A percentile compares a stretch with the other conserved stretches of the same genome.
Conservation (phyloP, 2,113 vertebrate genomes). For the Pitta sordida region DNA sequence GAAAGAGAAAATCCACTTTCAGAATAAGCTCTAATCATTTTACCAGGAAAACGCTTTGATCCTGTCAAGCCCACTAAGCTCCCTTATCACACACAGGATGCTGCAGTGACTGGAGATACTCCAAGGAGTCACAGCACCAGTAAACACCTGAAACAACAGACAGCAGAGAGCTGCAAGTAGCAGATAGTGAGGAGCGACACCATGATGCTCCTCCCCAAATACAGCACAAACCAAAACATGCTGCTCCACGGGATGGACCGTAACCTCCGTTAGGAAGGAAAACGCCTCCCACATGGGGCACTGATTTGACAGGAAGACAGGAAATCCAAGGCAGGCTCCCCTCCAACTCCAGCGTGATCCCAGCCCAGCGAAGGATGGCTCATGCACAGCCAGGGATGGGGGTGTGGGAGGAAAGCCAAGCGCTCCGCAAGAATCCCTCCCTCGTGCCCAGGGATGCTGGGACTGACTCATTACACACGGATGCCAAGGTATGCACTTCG, state of each 20-base stretch:
- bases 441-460: constrained; percentile 49
- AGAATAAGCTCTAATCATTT: constrained; percentile 49
- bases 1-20: constrained; percentile 13
- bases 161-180: neutral
- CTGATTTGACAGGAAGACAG: constrained; percentile 58
- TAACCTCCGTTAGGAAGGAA: constrained; percentile 27
- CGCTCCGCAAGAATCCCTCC: constrained; percentile 12
- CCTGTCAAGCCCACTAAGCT: constrained; percentile 43
- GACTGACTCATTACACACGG: constrained; percentile 4
- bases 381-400: constrained; percentile 26
- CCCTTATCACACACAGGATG: neutral
- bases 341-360: neutral
- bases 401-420: neutral
- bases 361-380: constrained; percentile 20
- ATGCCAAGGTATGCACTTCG: constrained; percentile 46
- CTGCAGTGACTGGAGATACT: constrained; percentile 1
- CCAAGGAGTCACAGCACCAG: constrained; percentile 1
- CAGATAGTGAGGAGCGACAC: neutral
- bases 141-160: constrained; percentile 66
- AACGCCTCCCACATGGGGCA: constrained; percentile 38
- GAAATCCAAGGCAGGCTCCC: constrained; percentile 63
- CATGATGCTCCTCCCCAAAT: neutral
- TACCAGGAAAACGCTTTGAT: constrained; percentile 31
- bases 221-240: neutral
- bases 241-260: neutral